Evolutionary conservation across 1,140 invertebrate genomes (phyloP).

Genomic region (Bombus sibiricus): DNA sequence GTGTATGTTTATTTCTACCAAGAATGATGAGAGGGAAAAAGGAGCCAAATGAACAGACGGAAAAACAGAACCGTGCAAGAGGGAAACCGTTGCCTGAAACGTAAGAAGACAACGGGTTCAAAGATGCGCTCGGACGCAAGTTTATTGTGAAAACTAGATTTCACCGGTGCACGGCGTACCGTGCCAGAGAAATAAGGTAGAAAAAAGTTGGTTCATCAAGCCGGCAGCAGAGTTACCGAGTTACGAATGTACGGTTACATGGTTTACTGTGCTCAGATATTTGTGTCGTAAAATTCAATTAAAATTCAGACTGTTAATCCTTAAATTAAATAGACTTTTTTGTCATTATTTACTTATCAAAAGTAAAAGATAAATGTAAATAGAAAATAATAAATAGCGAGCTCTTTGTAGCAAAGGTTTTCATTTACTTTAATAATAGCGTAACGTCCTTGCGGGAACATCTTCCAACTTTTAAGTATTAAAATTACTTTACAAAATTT

Average conservation of each 20-base stretch:
- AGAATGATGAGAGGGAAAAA: slow-evolving; percentile 3
- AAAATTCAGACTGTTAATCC: not conserved
- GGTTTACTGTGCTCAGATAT: not conserved
- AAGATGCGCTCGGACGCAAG: slow-evolving; percentile 9
- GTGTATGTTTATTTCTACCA: not conserved
- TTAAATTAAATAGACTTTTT: not conserved
- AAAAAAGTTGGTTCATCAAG: slow-evolving; percentile 15
- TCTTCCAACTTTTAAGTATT: not conserved
- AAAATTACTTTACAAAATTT: not conserved
- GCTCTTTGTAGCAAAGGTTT: not conserved
- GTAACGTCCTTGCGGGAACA: too few species aligned
- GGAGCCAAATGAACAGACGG: not conserved
- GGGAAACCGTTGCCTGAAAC: slow-evolving; percentile 11
- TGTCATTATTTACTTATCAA: not conserved
- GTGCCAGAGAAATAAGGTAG: not conserved
- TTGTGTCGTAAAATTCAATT: not conserved
- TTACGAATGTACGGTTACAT: not conserved
- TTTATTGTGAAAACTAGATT: slow-evolving; percentile 57
- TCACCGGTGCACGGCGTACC: not conserved
- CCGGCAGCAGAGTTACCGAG: not conserved
- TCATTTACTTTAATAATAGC: not conserved
- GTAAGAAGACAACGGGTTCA: slow-evolving; percentile 6
- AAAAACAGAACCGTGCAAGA: not conserved
- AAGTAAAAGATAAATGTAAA: not conserved
- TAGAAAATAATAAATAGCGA: too few species aligned